Evolutionary conservation across 2,888 invertebrate species (phyloP).

Genomic region (Dryocosmus kuriphilus): DNA sequence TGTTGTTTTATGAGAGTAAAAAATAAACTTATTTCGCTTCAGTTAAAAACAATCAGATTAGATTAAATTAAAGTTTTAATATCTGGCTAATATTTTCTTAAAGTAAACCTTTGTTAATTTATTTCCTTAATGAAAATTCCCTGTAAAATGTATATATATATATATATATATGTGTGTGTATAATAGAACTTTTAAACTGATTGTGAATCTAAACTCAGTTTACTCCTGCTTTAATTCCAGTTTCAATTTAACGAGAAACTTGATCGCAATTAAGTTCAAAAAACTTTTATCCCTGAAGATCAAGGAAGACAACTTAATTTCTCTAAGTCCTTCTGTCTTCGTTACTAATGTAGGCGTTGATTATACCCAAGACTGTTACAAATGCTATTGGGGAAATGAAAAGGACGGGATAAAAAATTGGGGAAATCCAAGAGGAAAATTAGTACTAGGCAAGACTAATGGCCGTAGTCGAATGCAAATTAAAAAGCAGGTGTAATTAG

Average conservation of each 20-base stretch:
- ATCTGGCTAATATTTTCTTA: neutral
- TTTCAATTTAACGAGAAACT: neutral
- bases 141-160: neutral
- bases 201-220: neutral
- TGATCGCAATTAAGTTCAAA: conserved; percentile 11
- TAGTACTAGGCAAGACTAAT: conserved; percentile 7
- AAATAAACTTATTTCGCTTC: neutral
- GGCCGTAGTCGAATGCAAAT: conserved; percentile 15
- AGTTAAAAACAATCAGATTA: neutral
- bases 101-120: too few relatives aligned
- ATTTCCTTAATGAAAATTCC: neutral
- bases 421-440: conserved; percentile 30
- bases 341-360: neutral
- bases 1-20: neutral
- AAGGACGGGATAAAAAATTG: neutral
- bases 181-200: neutral
- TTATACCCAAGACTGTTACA: neutral
- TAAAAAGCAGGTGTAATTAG: conserved; percentile 37
- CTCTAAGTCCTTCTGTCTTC: neutral
- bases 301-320: neutral
- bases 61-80: neutral
- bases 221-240: neutral
- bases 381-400: neutral
- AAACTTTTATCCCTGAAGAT: conserved; percentile 8
- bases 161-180: too few relatives aligned